These are phyloP conservation scores for Streblospio benedicti DNA, from an alignment of 1,140 invertebrate species.

Conservation along the genomic window DNA sequence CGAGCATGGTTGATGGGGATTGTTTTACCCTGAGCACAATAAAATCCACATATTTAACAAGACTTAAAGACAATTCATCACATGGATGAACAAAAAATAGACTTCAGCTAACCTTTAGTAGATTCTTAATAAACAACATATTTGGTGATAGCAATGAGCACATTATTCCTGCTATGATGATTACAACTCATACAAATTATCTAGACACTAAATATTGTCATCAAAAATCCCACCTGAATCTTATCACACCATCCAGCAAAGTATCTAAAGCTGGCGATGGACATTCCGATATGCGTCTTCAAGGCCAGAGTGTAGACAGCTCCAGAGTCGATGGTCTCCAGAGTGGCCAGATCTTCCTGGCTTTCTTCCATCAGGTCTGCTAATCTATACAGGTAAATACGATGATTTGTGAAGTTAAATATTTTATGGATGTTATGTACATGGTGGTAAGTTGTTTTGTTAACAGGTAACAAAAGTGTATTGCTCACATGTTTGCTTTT, in stretches of 20 bases:
- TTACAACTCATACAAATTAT: too few relatives aligned
- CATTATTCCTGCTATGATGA: too few relatives aligned
- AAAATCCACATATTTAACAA: constrained; percentile 4
- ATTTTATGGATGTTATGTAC: not conserved
- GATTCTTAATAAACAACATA: too few relatives aligned
- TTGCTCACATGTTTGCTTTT: too few relatives aligned
- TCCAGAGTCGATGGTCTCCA: constrained; percentile 85
- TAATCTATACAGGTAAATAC: constrained; percentile 53
- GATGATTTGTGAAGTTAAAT: not conserved
- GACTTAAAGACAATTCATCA: not conserved
- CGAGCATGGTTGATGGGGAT: constrained; percentile 65
- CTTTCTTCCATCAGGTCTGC: constrained; percentile 89
- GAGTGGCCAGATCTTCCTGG: constrained; percentile 85
- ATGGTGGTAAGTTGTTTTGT: not conserved
- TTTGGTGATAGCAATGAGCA: too few relatives aligned
- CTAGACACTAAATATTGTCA: too few relatives aligned
- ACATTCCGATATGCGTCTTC: constrained; percentile 64
- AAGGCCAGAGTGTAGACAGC: constrained; percentile 89
- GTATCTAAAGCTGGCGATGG: constrained; percentile 54
- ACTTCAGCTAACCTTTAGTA: not conserved
- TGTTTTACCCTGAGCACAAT: constrained; percentile 46
- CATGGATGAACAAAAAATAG: too few relatives aligned
- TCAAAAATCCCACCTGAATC: constrained; percentile 60
- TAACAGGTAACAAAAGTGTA: too few relatives aligned
- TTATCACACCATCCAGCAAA: constrained; percentile 89